phyloP scores from a whole-genome alignment of 1,140 invertebrate species.

The Pseudomyrmex dendroicus region DNA sequence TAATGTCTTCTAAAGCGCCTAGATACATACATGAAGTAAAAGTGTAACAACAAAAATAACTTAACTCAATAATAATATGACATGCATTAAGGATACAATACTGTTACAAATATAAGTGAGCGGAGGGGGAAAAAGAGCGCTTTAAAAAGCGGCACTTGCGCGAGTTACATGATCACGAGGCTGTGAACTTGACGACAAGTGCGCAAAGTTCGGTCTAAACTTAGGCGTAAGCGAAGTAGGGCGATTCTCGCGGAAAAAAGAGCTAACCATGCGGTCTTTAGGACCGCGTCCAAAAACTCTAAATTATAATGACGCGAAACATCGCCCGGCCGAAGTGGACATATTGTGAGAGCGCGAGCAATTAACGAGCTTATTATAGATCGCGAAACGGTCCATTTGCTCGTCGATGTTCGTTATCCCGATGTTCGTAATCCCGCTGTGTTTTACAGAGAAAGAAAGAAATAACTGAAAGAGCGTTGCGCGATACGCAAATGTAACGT shows the following conservation, averaged over 20 bases:
- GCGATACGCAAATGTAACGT: background rate
- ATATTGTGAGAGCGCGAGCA: conserved; percentile 64
- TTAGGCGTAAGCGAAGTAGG: conserved; percentile 47
- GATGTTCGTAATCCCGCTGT: background rate
- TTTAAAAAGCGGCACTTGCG: background rate
- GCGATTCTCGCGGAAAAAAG: conserved; percentile 35
- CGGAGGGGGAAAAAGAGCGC: background rate
- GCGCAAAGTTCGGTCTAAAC: conserved; percentile 42
- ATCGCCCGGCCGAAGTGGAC: conserved; percentile 48
- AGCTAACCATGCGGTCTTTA: conserved; percentile 15
- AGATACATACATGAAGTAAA: no score
- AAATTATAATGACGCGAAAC: conserved; percentile 74
- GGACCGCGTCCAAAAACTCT: conserved; percentile 63
- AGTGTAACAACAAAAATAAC: no score
- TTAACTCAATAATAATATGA: no score
- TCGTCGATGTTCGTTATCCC: conserved; percentile 19
- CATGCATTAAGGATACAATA: no score
- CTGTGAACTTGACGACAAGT: conserved; percentile 24
- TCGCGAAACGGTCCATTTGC: conserved; percentile 61
- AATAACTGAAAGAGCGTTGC: background rate
- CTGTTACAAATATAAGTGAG: no score
- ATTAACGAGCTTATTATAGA: conserved; percentile 74
- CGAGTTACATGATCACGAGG: background rate
- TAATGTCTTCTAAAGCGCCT: no score
- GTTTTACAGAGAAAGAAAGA: background rate